Percentiles rank a stretch among this genome's conserved stretches.
phyloP scores from a whole-genome alignment of 2,888 invertebrate species.

The Zhuqinia jingwanae region DNA sequence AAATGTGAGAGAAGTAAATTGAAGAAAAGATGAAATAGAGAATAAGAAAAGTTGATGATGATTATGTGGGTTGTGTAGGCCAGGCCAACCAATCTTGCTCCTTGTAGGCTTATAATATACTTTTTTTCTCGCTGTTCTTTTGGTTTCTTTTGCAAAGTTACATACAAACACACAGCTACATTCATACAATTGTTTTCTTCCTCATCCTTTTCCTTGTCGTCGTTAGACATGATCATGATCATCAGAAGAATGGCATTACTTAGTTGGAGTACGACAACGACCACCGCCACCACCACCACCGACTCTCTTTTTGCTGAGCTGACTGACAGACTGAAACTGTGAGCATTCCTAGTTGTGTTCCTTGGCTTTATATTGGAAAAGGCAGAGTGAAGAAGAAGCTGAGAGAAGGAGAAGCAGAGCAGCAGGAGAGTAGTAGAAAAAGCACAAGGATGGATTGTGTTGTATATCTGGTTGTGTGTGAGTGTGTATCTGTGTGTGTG shows the following conservation, averaged over 20 bases:
- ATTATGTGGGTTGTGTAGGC: slow-evolving; percentile 45
- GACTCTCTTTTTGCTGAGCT: slow-evolving; percentile 61
- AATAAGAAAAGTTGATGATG: slow-evolving; percentile 36
- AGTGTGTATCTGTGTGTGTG: slow-evolving; percentile 57
- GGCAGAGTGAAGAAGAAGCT: neutral
- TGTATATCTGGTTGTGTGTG: slow-evolving; percentile 55
- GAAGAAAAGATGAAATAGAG: slow-evolving; percentile 54
- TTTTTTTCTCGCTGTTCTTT: neutral
- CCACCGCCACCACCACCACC: slow-evolving; percentile 21
- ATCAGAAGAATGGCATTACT: slow-evolving; percentile 57
- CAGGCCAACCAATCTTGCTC: slow-evolving; percentile 45
- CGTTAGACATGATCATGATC: slow-evolving; percentile 34
- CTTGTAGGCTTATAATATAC: neutral
- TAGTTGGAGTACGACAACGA: neutral
- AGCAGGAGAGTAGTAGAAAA: neutral
- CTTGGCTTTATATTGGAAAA: neutral
- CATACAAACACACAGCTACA: too few species aligned
- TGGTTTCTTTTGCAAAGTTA: neutral
- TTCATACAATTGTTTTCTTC: slow-evolving; percentile 12
- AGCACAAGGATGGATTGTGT: slow-evolving; percentile 50
- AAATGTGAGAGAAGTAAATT: slow-evolving; percentile 40
- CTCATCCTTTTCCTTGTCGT: slow-evolving; percentile 32
- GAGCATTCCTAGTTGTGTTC: slow-evolving; percentile 62
- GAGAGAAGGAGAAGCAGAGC: too few species aligned
- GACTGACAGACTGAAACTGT: slow-evolving; percentile 67